Base-by-base conservation (phyloP, 1,140 invertebrate genomes). In the Orchestia grillus region DNA sequence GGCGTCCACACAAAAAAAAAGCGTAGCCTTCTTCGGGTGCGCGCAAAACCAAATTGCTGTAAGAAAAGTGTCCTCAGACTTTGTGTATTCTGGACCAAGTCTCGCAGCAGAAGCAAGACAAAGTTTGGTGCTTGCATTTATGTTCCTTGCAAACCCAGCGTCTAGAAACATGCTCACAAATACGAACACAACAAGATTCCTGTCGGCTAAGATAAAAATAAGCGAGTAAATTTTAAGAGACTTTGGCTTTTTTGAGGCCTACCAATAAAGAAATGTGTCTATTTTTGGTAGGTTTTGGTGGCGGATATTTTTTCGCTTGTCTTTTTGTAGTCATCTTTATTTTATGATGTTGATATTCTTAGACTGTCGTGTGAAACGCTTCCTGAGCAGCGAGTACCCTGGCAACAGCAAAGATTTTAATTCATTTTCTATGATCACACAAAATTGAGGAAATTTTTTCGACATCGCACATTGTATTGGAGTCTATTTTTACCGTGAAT, bases 111-210 rank as follows among this genome's bases (percentile, higher is more conserved):
- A 77, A 77, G 15, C 62, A 77, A 77, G 62, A 77, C 62, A 77
- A 77, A 77, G 62, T 77, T 77, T 77, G 62, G 62, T 77, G 62
- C 62, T 77, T 77, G 62, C 28, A 77, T 77, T 77, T 77, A 77
- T 77, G 62, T 77, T 77, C 62, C 62, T 36, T 36, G 62, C 62
- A 3, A 77, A 77, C 62, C 62, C 62, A 77, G 62, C 62, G 3
- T 36, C 11, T 6, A 36, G 28, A 77, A 77, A 77, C 28, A 77
- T 36, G 11, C 62, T 77, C 28, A 36, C 62, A 77, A 77, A 77
- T 36, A 15, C 62, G 62, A 36, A 36, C 62, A 77, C 11, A 77
- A 36, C 62, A 77, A 77, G 28, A 23, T 77, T 77, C 62, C 62
- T 77, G 28, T 36, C 3, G 3, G 62, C 36, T 15, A 36, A 23